Evolutionary conservation across 2,113 vertebrate species (phyloP), one percentile per base, ranked within the genome.

Genomic region (Puntigrus tetrazona): DNA sequence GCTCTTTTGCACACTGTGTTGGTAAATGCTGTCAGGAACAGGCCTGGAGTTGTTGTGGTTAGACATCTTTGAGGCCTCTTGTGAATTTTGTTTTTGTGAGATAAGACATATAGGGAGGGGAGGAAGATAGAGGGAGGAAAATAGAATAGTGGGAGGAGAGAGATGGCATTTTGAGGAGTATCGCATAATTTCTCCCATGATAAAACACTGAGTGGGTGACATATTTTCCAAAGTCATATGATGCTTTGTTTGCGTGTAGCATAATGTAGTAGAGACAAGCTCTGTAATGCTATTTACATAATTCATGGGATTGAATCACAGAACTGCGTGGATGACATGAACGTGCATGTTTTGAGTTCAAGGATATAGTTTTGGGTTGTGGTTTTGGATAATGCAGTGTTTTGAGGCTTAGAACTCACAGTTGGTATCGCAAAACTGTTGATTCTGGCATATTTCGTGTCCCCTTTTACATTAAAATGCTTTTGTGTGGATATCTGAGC

Each of bases 41-140:
- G 57, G 13, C 52, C 69, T 76, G 29, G 27, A 80, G 80, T 83
- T 88, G 73, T 88, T 88, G 83, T 86, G 87, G 87, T 88, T 81
- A 70, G 76, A n/a, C 27, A 10, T 63, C 36, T 27, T 5, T 57
- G 61, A 27, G 72, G 79, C 29, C 74, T 85, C 79, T 87, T 86
- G 86, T 87, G 74, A 45, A 84, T 78, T 86, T 87, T 86, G 88
- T 86, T 87, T 84, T 84, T 76, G 78, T 76, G 86, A 86, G 88
- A 89, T 89, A 89, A 89, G 85, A 80, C 22, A 16, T 41, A 75
- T 50, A 75, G 61, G 77, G 83, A 72, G 76, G 52, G 77, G 29
- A 52, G 41, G 43, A 61, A 83, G 61, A 57, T 75, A 74, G 78
- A 74, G 11, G 70, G n/a, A 76, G 78, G 45, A 75, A 83, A 61